Conservation (phyloP, 2,113 vertebrate genomes). For the Excalfactoria chinensis region DNA sequence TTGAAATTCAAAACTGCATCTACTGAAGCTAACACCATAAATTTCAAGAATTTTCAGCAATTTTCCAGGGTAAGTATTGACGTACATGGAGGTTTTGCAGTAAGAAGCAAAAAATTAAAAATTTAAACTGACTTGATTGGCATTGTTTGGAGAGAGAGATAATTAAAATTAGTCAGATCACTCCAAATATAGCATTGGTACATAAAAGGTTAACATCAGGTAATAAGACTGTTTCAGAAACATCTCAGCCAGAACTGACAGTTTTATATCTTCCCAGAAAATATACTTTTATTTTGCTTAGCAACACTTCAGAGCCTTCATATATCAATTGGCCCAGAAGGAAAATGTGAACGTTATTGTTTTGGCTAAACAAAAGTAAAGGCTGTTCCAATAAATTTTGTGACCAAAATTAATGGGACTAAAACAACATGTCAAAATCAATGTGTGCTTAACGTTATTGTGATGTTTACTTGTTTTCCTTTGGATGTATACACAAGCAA, state of each 20-base stretch:
- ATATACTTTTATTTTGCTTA: slow-evolving; percentile 38
- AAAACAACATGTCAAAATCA: neutral
- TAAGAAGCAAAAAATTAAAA: neutral
- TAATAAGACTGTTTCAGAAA: slow-evolving; percentile 6
- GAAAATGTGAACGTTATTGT: neutral
- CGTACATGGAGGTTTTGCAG: neutral
- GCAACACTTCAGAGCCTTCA: slow-evolving; percentile 33
- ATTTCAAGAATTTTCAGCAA: neutral
- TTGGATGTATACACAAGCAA: neutral
- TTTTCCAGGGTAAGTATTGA: neutral
- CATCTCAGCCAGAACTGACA: slow-evolving; percentile 9
- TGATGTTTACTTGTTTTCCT: neutral
- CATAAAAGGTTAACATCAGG: neutral
- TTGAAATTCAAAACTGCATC: neutral
- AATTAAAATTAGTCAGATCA: neutral
- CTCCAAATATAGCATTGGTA: neutral
- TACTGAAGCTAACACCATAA: neutral
- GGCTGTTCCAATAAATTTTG: neutral
- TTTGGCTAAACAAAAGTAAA: slow-evolving; percentile 12
- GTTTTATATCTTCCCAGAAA: slow-evolving; percentile 46
- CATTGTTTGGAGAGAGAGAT: neutral
- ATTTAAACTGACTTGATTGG: neutral
- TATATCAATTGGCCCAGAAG: neutral
- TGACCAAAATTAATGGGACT: neutral
- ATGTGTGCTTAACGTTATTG: neutral